phyloP scores from a whole-genome alignment of 2,888 invertebrate genomes.

The Erebia epiphron region DNA sequence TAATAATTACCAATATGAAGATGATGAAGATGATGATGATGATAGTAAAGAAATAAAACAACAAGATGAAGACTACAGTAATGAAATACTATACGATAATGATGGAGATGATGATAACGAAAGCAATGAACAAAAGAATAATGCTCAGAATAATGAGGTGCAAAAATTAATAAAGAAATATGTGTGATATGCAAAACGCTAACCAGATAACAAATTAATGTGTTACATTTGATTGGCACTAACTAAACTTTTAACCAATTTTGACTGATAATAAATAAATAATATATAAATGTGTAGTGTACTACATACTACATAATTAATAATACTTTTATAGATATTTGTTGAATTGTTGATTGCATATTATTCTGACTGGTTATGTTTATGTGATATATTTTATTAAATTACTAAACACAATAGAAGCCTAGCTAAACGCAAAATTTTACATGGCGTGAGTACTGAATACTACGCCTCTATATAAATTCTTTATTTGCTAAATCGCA shows the following conservation, averaged over 20 bases:
- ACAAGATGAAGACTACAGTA: constrained; percentile 47
- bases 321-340: neutral
- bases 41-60: constrained; percentile 43
- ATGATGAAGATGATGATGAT: constrained; percentile 48
- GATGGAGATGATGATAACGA: constrained; percentile 54
- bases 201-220: constrained; percentile 30
- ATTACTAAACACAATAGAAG: neutral
- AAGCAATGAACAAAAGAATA: constrained; percentile 50
- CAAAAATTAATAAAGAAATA: constrained; percentile 50
- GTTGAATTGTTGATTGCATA: neutral
- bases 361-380: neutral
- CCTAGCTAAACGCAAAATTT: neutral
- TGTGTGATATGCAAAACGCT: constrained; percentile 41
- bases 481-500: neutral
- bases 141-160: constrained; percentile 55
- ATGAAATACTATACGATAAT: constrained; percentile 47
- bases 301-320: too few relatives aligned
- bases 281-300: too few relatives aligned
- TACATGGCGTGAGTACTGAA: neutral
- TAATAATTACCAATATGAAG: constrained; percentile 46
- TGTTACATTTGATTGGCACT: constrained; percentile 59
- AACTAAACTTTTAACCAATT: constrained; percentile 44
- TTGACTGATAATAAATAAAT: constrained; percentile 8
- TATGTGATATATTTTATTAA: neutral
- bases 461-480: neutral